phyloP scores from a whole-genome alignment of 2,888 invertebrate species.

The Ectemnius cavifrons region DNA sequence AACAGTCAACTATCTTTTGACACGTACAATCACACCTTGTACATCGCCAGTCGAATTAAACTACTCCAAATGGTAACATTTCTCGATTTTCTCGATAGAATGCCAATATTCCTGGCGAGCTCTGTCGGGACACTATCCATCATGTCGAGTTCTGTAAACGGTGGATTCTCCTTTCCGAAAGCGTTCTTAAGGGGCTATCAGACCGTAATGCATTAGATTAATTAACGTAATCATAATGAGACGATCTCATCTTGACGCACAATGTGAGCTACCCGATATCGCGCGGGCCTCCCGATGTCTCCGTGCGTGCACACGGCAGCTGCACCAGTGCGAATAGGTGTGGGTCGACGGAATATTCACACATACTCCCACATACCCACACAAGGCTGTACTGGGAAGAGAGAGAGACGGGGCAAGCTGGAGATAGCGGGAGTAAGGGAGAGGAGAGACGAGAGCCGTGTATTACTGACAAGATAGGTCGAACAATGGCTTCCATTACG shows the following conservation, averaged over 20 bases:
- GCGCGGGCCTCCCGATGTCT: constrained; percentile 62
- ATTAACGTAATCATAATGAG: constrained; percentile 75
- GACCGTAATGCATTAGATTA: constrained; percentile 68
- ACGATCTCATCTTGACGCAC: constrained; percentile 74
- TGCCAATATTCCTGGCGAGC: background rate
- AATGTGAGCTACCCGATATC: constrained; percentile 71
- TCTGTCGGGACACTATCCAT: background rate
- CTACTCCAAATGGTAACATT: constrained; percentile 11
- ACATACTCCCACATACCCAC: constrained; percentile 47
- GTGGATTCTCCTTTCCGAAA: background rate
- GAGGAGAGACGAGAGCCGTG: constrained; percentile 43
- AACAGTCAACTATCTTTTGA: constrained; percentile 19
- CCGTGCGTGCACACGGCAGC: constrained; percentile 57
- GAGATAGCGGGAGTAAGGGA: background rate
- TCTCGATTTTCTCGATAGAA: constrained; percentile 15
- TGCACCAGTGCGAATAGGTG: constrained; percentile 55
- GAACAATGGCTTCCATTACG: constrained; percentile 76
- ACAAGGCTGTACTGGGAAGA: constrained; percentile 14
- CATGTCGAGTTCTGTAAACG: background rate
- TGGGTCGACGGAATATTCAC: constrained; percentile 36
- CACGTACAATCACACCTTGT: constrained; percentile 16
- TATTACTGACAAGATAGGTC: constrained; percentile 73
- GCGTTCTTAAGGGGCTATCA: constrained; percentile 51
- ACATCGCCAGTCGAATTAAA: background rate
- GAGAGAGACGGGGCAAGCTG: background rate